Percentiles rank a stretch among this genome's conserved stretches.
phyloP scores from a whole-genome alignment of 2,113 vertebrate species.

The Passer domesticus region DNA sequence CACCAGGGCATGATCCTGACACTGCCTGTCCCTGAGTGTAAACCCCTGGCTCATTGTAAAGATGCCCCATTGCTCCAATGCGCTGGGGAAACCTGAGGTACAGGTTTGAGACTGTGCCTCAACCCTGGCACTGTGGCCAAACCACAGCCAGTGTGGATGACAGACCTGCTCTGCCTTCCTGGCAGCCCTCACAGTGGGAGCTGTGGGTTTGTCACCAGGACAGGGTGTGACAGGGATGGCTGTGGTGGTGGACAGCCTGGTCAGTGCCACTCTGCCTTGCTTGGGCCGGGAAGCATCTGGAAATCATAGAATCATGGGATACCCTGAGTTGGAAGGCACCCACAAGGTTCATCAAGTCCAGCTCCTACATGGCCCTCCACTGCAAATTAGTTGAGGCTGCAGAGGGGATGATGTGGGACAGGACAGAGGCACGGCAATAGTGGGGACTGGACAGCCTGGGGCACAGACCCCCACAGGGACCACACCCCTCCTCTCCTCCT shows the following conservation, averaged over 20 bases:
- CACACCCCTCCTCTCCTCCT: background rate
- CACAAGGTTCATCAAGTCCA: background rate
- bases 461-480: background rate
- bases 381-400: background rate
- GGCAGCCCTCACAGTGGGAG: fast-evolving
- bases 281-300: fast-evolving
- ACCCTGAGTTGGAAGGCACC: background rate
- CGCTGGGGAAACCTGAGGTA: background rate
- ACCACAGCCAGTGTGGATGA: fast-evolving
- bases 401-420: background rate
- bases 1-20: background rate
- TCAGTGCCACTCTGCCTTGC: background rate
- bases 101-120: background rate
- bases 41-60: fast-evolving
- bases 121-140: fast-evolving
- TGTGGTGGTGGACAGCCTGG: fast-evolving
- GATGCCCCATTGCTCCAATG: fast-evolving
- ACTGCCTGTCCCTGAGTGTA: fast-evolving
- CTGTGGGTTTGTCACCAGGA: background rate
- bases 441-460: background rate
- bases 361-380: no score
- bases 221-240: fast-evolving
- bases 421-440: background rate
- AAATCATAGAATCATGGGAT: background rate
- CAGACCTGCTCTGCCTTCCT: fast-evolving